These are phyloP conservation scores for honey bee (Apis mellifera) DNA, from an alignment of 1,140 invertebrate species.

Conservation along the genomic window DNA sequence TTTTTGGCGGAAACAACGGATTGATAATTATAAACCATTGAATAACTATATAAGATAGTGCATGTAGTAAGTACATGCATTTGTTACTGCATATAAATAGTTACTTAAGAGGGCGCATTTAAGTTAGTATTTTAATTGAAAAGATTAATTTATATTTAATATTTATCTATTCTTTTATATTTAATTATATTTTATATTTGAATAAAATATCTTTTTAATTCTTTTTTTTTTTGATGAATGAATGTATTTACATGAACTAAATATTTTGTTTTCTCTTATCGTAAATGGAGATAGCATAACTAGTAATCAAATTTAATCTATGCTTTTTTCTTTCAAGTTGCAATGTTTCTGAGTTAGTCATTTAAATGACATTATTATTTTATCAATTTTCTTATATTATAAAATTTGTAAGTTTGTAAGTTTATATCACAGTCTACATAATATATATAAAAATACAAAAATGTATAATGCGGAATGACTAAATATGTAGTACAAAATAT, in stretches of 20 bases:
- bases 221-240: no score
- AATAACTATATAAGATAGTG: background rate
- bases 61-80: background rate
- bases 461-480: conserved; percentile 30
- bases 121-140: background rate
- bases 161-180: background rate
- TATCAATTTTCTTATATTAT: conserved; percentile 50
- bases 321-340: conserved; percentile 48
- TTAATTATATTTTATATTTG: no score
- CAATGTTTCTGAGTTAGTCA: conserved; percentile 49
- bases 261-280: background rate
- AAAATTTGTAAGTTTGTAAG: conserved; percentile 49
- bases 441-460: conserved; percentile 9
- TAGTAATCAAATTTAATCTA: conserved; percentile 1
- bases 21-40: conserved; percentile 9
- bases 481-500: conserved; percentile 41
- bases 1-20: conserved; percentile 51
- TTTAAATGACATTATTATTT: conserved; percentile 60
- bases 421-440: conserved; percentile 2
- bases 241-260: background rate
- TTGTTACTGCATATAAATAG: background rate
- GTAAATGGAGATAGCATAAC: background rate
- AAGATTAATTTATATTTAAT: background rate
- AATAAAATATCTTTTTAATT: background rate
- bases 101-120: background rate